These are phyloP conservation scores for Tachina lurida DNA, from an alignment of 2,888 invertebrate genomes.

Conservation along the genomic window DNA sequence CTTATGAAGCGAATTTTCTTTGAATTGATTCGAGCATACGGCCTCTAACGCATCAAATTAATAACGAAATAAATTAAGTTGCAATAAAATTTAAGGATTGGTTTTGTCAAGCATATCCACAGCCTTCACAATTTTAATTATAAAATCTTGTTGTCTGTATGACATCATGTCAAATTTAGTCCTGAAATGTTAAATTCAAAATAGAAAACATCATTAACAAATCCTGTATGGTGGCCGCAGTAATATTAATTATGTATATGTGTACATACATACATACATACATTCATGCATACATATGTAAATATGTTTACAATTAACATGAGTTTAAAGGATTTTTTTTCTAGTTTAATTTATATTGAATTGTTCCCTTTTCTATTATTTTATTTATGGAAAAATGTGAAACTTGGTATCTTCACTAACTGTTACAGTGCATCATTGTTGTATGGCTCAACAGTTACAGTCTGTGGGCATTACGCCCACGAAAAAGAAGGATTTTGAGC, in stretches of 20 bases:
- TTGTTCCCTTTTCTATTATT: too few relatives aligned
- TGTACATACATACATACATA: too few relatives aligned
- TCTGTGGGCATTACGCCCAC: too few relatives aligned
- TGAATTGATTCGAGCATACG: slow-evolving; percentile 6
- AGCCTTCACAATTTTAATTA: slow-evolving; percentile 10
- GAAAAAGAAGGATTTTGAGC: too few relatives aligned
- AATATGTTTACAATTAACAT: neutral
- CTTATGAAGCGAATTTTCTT: slow-evolving; percentile 3
- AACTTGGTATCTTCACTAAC: too few relatives aligned
- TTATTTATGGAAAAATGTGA: too few relatives aligned
- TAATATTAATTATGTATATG: neutral
- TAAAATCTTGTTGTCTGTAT: slow-evolving; percentile 28
- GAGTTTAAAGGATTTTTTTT: neutral
- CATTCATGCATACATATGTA: neutral
- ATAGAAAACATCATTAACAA: slow-evolving; percentile 25
- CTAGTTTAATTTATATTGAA: too few relatives aligned
- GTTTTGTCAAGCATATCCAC: neutral
- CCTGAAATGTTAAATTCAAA: slow-evolving; percentile 7
- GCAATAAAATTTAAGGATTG: neutral
- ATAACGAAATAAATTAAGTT: neutral
- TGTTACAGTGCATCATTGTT: too few relatives aligned
- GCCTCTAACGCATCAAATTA: neutral
- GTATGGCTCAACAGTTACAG: too few relatives aligned
- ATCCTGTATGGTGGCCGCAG: slow-evolving; percentile 22
- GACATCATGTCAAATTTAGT: slow-evolving; percentile 37